These are phyloP conservation scores for Meghimatium bilineatum DNA, from an alignment of 2,888 invertebrate species.

Conservation along the genomic window DNA sequence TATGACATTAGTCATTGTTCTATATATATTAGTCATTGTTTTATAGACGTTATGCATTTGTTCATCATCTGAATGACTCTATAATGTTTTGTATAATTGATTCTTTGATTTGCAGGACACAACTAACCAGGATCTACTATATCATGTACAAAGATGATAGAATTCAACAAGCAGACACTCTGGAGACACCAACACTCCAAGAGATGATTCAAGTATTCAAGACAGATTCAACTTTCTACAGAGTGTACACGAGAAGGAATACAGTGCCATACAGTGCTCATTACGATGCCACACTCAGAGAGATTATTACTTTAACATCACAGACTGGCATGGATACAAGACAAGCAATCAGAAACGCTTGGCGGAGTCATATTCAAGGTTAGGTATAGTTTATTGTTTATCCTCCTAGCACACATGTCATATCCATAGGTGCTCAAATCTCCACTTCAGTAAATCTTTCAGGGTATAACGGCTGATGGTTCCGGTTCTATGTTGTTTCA, in stretches of 20 bases:
- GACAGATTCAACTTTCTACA: not conserved
- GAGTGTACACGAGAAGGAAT: not conserved
- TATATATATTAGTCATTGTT: too few species aligned
- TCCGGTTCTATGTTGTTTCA: too few species aligned
- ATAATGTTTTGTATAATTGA: too few species aligned
- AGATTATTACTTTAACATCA: slow-evolving; percentile 21
- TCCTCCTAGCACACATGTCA: too few species aligned
- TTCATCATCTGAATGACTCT: too few species aligned
- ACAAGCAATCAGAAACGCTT: not conserved
- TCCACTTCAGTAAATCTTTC: too few species aligned
- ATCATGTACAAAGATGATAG: not conserved
- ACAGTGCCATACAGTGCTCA: not conserved
- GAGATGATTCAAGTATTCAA: not conserved
- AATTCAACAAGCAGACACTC: not conserved
- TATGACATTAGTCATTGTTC: too few species aligned
- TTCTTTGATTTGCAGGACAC: slow-evolving; percentile 23
- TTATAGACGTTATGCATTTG: too few species aligned
- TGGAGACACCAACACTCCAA: not conserved
- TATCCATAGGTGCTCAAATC: too few species aligned
- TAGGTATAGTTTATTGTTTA: too few species aligned
- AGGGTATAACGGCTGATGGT: too few species aligned
- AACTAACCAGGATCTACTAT: slow-evolving; percentile 28
- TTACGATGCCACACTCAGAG: not conserved
- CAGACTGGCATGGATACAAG: not conserved
- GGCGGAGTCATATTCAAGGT: slow-evolving; percentile 30